Evolutionary conservation across 2,797 vertebrate genomes (phyloP).

Genomic region (Tarsius wallacei): DNA sequence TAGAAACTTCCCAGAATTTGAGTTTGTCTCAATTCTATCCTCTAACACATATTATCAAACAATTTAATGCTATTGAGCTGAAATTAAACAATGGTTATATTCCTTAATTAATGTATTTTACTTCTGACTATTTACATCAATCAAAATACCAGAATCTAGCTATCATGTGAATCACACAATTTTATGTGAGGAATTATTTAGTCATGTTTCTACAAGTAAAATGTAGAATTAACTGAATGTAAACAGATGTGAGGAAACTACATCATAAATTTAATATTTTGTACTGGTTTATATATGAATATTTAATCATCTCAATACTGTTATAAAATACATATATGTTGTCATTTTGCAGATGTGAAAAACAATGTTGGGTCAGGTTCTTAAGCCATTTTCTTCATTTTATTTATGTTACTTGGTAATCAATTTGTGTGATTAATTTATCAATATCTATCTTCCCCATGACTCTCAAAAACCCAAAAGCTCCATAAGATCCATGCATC

Average conservation of each 20-base stretch:
- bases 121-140: neutral
- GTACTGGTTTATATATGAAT: neutral
- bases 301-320: neutral
- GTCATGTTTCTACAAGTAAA: neutral
- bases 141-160: neutral
- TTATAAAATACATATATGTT: neutral
- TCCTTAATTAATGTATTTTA: neutral
- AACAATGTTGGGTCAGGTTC: neutral
- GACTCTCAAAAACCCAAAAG: neutral
- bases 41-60: neutral
- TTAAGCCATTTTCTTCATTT: conserved; percentile 18
- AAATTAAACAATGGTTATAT: neutral
- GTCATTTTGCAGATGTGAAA: conserved; percentile 41
- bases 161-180: neutral
- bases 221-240: conserved; percentile 7
- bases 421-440: neutral
- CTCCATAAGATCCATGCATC: neutral
- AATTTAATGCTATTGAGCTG: neutral
- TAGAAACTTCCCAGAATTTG: neutral
- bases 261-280: neutral
- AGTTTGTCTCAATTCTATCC: neutral
- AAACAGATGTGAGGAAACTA: conserved; percentile 17
- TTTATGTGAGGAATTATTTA: conserved; percentile 6
- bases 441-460: neutral
- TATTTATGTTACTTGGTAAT: neutral